phyloP scores from a whole-genome alignment of 2,888 invertebrate genomes.

The Actias luna region DNA sequence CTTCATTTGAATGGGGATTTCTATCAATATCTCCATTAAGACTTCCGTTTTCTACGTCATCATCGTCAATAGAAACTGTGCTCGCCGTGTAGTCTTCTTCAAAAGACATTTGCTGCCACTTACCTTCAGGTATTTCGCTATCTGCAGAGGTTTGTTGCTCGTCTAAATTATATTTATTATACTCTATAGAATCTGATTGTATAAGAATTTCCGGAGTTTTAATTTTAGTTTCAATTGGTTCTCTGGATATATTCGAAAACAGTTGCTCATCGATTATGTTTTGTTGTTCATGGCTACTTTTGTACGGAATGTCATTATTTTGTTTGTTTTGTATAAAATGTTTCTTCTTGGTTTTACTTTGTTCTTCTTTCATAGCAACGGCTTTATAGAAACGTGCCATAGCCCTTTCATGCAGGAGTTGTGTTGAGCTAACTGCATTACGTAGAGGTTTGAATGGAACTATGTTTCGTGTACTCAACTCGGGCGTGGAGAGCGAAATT shows the following conservation, averaged over 20 bases:
- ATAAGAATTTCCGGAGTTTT: constrained; percentile 55
- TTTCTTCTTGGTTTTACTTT: constrained; percentile 59
- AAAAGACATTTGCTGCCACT: constrained; percentile 77
- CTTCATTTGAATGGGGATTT: constrained; percentile 74
- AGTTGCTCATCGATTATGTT: constrained; percentile 30
- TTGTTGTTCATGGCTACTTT: constrained; percentile 36
- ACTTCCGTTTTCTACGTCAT: constrained; percentile 69
- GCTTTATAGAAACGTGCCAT: constrained; percentile 92
- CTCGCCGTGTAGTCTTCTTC: constrained; percentile 85
- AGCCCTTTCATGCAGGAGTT: constrained; percentile 90
- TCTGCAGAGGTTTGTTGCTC: constrained; percentile 54
- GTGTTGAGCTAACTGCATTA: constrained; percentile 90
- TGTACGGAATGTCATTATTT: constrained; percentile 65
- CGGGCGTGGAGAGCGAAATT: constrained; percentile 91
- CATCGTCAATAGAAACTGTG: constrained; percentile 80
- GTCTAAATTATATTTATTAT: constrained; percentile 47
- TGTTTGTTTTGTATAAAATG: constrained; percentile 34
- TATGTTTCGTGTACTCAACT: constrained; percentile 80
- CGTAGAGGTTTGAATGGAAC: constrained; percentile 83
- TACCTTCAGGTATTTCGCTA: constrained; percentile 56
- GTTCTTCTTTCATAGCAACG: constrained; percentile 87
- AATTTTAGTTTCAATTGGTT: constrained; percentile 24
- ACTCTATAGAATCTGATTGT: constrained; percentile 62
- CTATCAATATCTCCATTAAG: constrained; percentile 60
- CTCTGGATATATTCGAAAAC: constrained; percentile 28